Base-by-base conservation (phyloP, 2,797 vertebrate species). In the Rhinella marina region DNA sequence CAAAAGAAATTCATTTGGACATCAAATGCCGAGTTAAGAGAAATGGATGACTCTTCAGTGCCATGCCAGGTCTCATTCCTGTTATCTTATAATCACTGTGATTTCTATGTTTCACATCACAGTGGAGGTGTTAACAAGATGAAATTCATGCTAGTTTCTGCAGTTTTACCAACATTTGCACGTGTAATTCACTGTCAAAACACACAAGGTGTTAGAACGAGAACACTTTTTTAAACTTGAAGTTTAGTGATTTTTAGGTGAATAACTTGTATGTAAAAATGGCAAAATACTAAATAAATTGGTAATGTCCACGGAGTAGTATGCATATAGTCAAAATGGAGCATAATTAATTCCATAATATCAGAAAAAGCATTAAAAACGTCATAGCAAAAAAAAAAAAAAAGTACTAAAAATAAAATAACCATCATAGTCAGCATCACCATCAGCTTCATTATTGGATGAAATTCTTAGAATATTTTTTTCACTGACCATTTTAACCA, bases 1-100 rank as follows among this genome's bases (percentile, higher is more conserved):
- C 23, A 85, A 64, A 82, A 76, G 56, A 52, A 85, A 88, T 88
- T 81, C 68, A 64, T 81, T 76, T 86, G 68, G 77, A 88, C 83
- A 81, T 66, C 50, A 19, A 84, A 73, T 81, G 87, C 48, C 25
- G 4, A 75, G 57, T 64, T 29, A 85, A 81, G 64, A 81, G 77
- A 73, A 81, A 76, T 27, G 59, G 87, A 82, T 88, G 86, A 48
- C 54, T 72, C 56, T 81, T 85, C 83, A 75, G 50, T 73, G 41
- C 21, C 27, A 66, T 61, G 56, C 68, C 82, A 85, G 29, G 32
- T 23, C 68, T 23, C 48, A 76, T 85, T 54, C 59, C 54, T 70
- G 73, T 84, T 88, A 84, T 84, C 62, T 80, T 76, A 75, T 88
- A 77, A 88, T 85, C 56, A 81, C 87, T 66, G 78, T 75, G 56